phyloP scores from a whole-genome alignment of 2,888 invertebrate species.

The Rhodophaea formosa region DNA sequence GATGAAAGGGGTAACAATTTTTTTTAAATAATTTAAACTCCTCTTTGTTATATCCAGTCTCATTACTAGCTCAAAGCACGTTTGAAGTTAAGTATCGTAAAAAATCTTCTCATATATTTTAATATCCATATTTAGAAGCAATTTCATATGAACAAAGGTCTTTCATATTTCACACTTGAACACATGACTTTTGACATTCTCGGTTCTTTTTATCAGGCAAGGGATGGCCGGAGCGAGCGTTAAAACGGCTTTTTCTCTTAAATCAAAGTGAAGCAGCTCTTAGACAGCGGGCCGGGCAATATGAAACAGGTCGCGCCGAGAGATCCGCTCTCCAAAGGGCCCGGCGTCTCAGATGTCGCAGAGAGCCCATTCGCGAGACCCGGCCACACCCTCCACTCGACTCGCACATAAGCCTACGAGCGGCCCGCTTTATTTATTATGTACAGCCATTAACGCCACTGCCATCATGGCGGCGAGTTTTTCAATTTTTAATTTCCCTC shows the following conservation, averaged over 20 bases:
- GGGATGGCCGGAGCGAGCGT: conserved; percentile 54
- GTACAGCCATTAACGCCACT: conserved; percentile 79
- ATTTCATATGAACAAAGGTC: conserved; percentile 27
- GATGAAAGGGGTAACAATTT: too few relatives aligned
- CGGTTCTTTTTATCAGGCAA: conserved; percentile 46
- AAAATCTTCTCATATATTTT: not conserved
- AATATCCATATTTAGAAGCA: conserved; percentile 6
- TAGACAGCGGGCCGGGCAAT: conserved; percentile 70
- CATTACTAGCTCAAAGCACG: not conserved
- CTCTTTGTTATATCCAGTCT: not conserved
- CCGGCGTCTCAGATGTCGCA: conserved; percentile 78
- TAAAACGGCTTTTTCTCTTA: conserved; percentile 74
- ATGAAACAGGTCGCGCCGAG: conserved; percentile 75
- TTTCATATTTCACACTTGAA: conserved; percentile 36
- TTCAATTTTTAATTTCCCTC: conserved; percentile 80
- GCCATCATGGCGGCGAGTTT: conserved; percentile 78
- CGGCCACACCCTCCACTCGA: conserved; percentile 79
- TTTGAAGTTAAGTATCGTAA: not conserved
- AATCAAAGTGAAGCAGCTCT: conserved; percentile 78
- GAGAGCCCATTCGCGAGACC: conserved; percentile 76
- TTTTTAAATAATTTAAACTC: not conserved
- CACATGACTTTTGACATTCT: conserved; percentile 41
- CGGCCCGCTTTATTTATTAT: conserved; percentile 79
- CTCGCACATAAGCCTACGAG: conserved; percentile 76
- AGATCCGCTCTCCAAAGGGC: conserved; percentile 74